Evolutionary conservation across 92 coral and sea anemone species (phyloP), one percentile per base, ranked within the genome.

Genomic region (Umimayanthus kanabou): DNA sequence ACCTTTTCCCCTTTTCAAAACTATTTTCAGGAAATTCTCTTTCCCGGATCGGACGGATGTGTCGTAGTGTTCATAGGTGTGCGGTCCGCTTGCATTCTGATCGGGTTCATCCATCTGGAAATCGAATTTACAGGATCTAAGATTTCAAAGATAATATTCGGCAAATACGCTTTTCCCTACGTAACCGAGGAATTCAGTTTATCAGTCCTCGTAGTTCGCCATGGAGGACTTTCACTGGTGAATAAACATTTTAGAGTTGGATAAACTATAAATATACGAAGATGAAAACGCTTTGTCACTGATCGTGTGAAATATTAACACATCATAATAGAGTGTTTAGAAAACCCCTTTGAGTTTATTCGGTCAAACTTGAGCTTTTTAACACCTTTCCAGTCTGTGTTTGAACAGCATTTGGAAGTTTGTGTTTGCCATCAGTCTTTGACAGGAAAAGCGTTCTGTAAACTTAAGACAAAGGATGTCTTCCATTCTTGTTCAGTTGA

Each of bases 101-200:
- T 83, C 65, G 64, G 67, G 40, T 71, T 70, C 29, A 69, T 83
- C 67, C 87, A 83, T 83, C 87, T 83, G 87, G 87, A 83, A 83
- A 83, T 83, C 73, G 67, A 70, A 83, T 83, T 83, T 70, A 70
- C 77, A 26, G 78, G 66, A 49, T 83, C 87, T 83, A 83, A 83
- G 87, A 83, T 83, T 83, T 83, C 87, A 83, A 83, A 69, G 87
- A 83, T 83, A 83, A 83, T 83, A 69, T 83, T 70, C 87, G 87
- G 87, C 87, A 70, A 83, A 83, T 28, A 67, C 65, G 65, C 76
- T 82, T 83, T 83, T 80, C 57, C 39, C 45, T 4, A 11, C 14
- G 87, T 73, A 70, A 69, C 87, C 76, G 67, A 83, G 87, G 87
- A 83, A 83, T 83, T 83, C 87, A 69, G 23, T 69, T 83, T 83